Evolutionary conservation across 2,888 invertebrate genomes (phyloP).

Genomic region (Chirona hameri): DNA sequence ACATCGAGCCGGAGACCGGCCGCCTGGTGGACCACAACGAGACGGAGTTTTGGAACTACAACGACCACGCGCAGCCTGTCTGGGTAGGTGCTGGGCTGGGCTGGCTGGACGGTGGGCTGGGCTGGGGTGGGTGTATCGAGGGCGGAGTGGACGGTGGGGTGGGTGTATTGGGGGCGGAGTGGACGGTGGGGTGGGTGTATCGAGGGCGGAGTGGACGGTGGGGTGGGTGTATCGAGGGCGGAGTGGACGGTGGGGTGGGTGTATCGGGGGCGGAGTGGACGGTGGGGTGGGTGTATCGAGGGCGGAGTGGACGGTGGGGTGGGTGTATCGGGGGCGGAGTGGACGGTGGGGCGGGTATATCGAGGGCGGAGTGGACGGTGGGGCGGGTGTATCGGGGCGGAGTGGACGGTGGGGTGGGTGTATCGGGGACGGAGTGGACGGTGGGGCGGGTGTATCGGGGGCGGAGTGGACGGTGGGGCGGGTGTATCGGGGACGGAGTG

Average conservation of each 20-base stretch:
- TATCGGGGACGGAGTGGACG: too few relatives aligned
- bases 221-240: not conserved
- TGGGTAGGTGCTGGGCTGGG: not conserved
- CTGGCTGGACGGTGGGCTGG: not conserved
- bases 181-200: not conserved
- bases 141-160: too few relatives aligned
- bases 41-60: constrained; percentile 1
- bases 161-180: too few relatives aligned
- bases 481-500: too few relatives aligned
- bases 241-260: too few relatives aligned
- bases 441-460: too few relatives aligned
- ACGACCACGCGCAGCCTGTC: not conserved
- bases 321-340: not conserved
- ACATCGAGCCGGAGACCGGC: not conserved
- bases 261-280: too few relatives aligned
- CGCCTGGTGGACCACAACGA: not conserved
- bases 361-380: not conserved
- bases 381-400: too few relatives aligned
- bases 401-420: not conserved
- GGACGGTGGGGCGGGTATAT: too few relatives aligned
- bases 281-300: not conserved
- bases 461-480: not conserved
- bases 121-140: not conserved
- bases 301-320: too few relatives aligned
- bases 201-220: not conserved